A percentile compares a stretch with the other conserved stretches of the same genome.
Evolutionary conservation across 2,113 vertebrate genomes (phyloP).

Genomic region (Lamprologus sp.): DNA sequence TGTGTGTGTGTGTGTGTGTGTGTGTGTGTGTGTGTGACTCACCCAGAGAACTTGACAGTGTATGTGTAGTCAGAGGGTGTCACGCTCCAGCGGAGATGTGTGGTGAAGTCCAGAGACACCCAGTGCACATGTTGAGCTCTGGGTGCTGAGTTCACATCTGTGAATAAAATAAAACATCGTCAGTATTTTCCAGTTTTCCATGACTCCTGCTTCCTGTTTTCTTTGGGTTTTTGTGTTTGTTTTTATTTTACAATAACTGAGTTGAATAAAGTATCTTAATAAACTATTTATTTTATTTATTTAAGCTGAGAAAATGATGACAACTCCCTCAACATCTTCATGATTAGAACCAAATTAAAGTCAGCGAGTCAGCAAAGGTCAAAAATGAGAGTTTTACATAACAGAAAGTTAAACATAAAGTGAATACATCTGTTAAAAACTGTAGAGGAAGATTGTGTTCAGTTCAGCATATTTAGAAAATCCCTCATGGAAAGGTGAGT

Average conservation of each 20-base stretch:
- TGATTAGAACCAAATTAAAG: neutral
- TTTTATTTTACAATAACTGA: neutral
- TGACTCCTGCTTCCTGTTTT: neutral
- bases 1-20: neutral
- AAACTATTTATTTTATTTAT: neutral
- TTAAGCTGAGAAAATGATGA: neutral
- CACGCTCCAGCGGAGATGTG: conserved; percentile 77
- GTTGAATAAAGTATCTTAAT: neutral
- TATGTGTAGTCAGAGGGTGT: conserved; percentile 59
- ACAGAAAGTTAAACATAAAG: neutral
- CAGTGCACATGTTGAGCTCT: conserved; percentile 76
- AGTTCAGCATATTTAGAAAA: neutral
- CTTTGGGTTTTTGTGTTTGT: neutral
- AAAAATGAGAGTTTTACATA: neutral
- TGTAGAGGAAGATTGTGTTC: neutral
- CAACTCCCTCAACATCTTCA: neutral
- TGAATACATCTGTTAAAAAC: neutral
- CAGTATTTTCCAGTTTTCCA: neutral
- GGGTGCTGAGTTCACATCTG: neutral
- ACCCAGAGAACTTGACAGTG: conserved; percentile 74
- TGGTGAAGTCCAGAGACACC: conserved; percentile 89
- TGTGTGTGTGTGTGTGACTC: conserved; percentile 36
- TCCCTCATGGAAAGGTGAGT: neutral
- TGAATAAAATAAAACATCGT: neutral
- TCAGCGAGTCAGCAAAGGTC: neutral